Base-by-base conservation (phyloP, 2,888 invertebrate genomes). In the Halocaridina rubra region DNA sequence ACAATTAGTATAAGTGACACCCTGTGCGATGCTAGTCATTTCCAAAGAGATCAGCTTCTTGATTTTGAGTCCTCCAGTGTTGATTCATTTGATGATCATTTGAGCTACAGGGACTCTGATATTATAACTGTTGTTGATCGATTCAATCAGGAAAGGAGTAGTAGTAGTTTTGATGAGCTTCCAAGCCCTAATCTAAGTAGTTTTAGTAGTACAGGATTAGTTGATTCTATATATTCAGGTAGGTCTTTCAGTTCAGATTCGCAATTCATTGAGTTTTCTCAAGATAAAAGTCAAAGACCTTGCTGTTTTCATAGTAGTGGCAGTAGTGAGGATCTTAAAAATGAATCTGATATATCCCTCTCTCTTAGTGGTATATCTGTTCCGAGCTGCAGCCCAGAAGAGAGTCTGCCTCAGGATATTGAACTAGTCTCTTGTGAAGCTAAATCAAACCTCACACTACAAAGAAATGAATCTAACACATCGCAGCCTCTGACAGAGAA, bases 1-100 rank as follows among this genome's bases (percentile, higher is more conserved):
- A 78, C 84, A 16, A 84, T 84, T 32, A 84, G 84, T 19, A 84
- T 84, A 39, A 84, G 84, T 74, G 84, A 84, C 64, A 84, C 84
- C n/a, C 30, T 84, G 3, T 84, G 84, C 57, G 84, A 84, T 53
- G 71, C 84, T 22, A 30, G 69, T 19, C 67, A 78, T 61, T 74
- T 79, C 53, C 71, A 53, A 16, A 71, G 74, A 30, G 74, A 79
- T 27, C 72, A 64, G 3, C 33, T 84, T 16, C 33, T 67, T 46
- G 84, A 84, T 29, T 84, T 84, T 84, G 84, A 84, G 46, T 84
- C 84, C 10, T 84, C 84, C 8, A 84, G 84, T 24, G 72, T 64
- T 30, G 84, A 79, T 64, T 84, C 84, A 53, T 84, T 46, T 74
- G 79, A 84, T 74, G 84, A 84, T 33, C 53, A 67, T 22, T 64